phyloP scores from a whole-genome alignment of 2,113 vertebrate species.

The Calyptomena viridis region DNA sequence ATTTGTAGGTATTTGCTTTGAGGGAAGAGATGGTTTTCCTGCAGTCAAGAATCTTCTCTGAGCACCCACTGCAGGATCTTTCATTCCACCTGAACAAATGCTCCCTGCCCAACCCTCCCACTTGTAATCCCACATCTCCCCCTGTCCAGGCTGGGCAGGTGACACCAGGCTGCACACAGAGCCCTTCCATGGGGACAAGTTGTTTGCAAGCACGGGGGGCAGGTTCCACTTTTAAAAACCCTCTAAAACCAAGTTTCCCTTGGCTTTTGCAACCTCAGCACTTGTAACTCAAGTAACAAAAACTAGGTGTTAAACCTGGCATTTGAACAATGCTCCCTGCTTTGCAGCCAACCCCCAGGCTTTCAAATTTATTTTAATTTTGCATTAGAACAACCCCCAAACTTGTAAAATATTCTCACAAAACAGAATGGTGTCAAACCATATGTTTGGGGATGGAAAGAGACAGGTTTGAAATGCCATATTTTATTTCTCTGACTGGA shows the following conservation, averaged over 20 bases:
- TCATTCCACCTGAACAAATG: not conserved
- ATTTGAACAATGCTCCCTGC: not conserved
- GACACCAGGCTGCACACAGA: too few species aligned
- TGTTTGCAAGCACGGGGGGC: not conserved
- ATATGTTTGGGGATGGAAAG: not conserved
- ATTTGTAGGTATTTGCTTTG: not conserved
- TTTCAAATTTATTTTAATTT: conserved; percentile 6
- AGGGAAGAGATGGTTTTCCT: not conserved
- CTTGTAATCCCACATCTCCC: not conserved
- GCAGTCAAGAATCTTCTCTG: not conserved
- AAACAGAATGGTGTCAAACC: not conserved
- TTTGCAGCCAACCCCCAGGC: not conserved
- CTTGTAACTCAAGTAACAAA: conserved; percentile 16
- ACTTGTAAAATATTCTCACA: conserved; percentile 11
- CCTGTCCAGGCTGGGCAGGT: not conserved
- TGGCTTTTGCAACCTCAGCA: conserved; percentile 1
- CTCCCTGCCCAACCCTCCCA: fast-evolving
- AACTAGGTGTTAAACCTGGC: conserved; percentile 25
- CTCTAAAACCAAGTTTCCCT: not conserved
- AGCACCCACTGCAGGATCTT: not conserved
- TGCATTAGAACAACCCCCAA: not conserved
- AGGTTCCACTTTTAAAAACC: not conserved
- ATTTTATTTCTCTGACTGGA: not conserved
- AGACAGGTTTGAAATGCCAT: not conserved
- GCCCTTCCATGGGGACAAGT: not conserved